Evolutionary conservation across 2,113 vertebrate genomes (phyloP).

Genomic region (Psammodynastes pulverulentus): DNA sequence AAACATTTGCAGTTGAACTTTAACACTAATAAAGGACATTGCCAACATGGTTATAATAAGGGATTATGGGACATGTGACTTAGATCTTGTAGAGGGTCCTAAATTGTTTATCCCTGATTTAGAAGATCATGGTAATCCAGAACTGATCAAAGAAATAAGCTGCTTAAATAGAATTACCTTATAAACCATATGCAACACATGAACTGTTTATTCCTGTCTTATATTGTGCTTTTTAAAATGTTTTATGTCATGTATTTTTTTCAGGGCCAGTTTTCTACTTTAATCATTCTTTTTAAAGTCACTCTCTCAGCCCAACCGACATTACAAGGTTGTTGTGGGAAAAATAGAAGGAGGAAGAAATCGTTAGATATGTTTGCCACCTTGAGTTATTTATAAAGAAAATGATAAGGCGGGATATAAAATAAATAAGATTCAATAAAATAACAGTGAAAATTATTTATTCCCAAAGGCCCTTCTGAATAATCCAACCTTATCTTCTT

Average conservation of each 20-base stretch:
- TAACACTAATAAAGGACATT: background rate
- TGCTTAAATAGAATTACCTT: background rate
- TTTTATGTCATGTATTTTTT: background rate
- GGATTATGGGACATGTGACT: background rate
- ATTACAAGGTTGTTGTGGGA: background rate
- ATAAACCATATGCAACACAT: background rate
- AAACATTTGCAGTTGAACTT: background rate
- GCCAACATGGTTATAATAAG: background rate
- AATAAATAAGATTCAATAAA: background rate
- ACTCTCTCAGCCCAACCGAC: too few relatives aligned
- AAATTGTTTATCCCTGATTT: background rate
- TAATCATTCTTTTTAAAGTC: background rate
- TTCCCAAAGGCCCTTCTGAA: background rate
- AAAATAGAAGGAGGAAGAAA: background rate
- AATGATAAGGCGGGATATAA: too few relatives aligned
- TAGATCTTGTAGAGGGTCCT: background rate
- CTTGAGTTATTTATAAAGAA: background rate
- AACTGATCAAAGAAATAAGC: background rate
- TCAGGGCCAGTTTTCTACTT: background rate
- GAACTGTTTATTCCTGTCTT: background rate
- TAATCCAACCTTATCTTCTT: background rate
- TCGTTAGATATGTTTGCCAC: too few relatives aligned
- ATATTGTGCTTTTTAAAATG: background rate
- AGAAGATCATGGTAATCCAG: background rate
- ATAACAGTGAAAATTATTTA: background rate